Evolutionary conservation across 2,797 vertebrate genomes (phyloP).

Genomic region (Dendrocincla tyrannina): DNA sequence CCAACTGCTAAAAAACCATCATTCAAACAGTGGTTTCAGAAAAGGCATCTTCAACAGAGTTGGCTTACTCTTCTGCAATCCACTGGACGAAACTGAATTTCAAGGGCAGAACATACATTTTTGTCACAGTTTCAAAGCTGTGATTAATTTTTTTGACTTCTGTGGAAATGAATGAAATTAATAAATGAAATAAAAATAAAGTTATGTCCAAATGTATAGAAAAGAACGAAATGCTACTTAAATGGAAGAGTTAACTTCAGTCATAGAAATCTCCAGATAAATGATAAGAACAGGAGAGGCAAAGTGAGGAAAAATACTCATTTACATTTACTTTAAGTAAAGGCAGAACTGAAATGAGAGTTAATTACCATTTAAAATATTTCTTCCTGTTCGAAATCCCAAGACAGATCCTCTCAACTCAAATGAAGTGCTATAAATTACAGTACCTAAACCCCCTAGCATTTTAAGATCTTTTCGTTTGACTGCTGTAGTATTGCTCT

Average conservation of each 20-base stretch:
- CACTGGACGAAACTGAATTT: not conserved
- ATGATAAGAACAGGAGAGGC: fast-evolving
- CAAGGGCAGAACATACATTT: not conserved
- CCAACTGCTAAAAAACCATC: not conserved
- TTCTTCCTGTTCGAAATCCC: not conserved
- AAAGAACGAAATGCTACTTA: not conserved
- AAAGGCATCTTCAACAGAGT: not conserved
- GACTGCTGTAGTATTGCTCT: not conserved
- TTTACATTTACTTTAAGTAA: not conserved
- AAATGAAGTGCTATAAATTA: not conserved
- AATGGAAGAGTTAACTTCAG: not conserved
- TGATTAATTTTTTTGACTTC: not conserved
- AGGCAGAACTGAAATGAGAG: not conserved
- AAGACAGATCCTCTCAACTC: not conserved
- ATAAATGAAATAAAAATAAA: not conserved
- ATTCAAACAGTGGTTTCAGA: not conserved
- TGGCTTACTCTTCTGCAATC: not conserved
- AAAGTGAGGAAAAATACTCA: not conserved
- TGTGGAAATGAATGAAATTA: not conserved
- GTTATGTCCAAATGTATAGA: fast-evolving
- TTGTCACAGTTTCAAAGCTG: not conserved
- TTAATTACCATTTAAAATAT: not conserved
- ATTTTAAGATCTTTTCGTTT: not conserved
- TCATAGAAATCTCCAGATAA: not conserved
- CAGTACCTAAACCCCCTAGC: not conserved